phyloP scores from a whole-genome alignment of 2,888 invertebrate genomes.

The Melieria crassipennis region DNA sequence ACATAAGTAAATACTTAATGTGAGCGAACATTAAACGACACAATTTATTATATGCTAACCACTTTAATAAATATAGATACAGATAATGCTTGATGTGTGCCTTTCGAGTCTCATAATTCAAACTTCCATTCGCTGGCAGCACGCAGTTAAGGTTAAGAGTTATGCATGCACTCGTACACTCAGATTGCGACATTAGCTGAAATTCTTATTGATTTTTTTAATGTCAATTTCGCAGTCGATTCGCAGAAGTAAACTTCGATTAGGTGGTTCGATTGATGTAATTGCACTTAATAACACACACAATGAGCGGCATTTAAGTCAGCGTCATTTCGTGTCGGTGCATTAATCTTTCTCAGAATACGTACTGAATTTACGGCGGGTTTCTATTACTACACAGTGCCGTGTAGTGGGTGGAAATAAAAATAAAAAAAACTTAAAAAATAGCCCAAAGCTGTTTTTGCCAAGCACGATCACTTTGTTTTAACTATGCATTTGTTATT shows the following conservation, averaged over 20 bases:
- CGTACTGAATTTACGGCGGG: not conserved
- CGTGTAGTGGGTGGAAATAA: not conserved
- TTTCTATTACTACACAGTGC: not conserved
- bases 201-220: too few relatives aligned
- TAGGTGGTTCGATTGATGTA: conserved; percentile 51
- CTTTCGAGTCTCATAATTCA: too few relatives aligned
- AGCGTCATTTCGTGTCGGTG: conserved; percentile 49
- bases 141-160: too few relatives aligned
- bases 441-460: conserved; percentile 1
- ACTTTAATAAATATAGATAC: too few relatives aligned
- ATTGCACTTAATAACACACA: conserved; percentile 56
- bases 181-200: too few relatives aligned
- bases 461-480: not conserved
- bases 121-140: too few relatives aligned
- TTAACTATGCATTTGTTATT: not conserved
- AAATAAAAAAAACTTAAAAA: conserved; percentile 1
- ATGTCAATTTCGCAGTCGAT: too few relatives aligned
- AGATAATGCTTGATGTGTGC: too few relatives aligned
- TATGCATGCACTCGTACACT: too few relatives aligned
- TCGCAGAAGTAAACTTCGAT: conserved; percentile 32
- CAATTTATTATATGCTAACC: too few relatives aligned
- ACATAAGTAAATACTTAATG: too few relatives aligned
- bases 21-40: too few relatives aligned
- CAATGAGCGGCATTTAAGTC: conserved; percentile 44
- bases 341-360: conserved; percentile 50